These are phyloP conservation scores for Protaetia brevitarsis DNA, from an alignment of 1,140 invertebrate genomes.

Conservation along the genomic window DNA sequence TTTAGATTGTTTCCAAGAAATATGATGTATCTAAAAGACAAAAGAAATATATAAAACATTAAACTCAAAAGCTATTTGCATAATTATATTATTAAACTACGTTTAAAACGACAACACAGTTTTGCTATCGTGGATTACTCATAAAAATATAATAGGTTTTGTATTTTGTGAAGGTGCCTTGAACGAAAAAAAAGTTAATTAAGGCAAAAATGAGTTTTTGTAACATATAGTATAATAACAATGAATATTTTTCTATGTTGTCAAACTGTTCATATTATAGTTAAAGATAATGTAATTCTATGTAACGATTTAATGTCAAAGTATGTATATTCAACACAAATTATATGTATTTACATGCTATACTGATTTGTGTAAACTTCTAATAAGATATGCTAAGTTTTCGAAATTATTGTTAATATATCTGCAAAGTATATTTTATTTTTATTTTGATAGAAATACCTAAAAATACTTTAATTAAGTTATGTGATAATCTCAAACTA, in stretches of 20 bases:
- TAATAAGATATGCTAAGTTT: too few relatives aligned
- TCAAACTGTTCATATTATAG: conserved; percentile 48
- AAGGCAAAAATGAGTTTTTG: conserved; percentile 47
- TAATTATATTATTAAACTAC: neutral
- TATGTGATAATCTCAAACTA: too few relatives aligned
- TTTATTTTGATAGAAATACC: neutral
- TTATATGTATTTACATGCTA: too few relatives aligned
- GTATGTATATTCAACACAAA: neutral
- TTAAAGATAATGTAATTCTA: conserved; percentile 27
- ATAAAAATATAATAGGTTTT: conserved; percentile 31
- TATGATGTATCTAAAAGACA: neutral
- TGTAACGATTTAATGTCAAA: conserved; percentile 3
- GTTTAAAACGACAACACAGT: neutral
- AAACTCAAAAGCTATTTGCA: neutral
- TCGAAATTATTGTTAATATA: neutral
- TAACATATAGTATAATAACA: conserved; percentile 47
- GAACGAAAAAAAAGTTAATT: conserved; percentile 41
- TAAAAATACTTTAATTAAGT: too few relatives aligned
- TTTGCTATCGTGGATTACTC: conserved; percentile 37
- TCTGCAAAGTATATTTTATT: conserved; percentile 1
- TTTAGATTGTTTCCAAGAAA: neutral
- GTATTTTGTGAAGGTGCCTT: conserved; percentile 48
- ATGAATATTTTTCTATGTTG: conserved; percentile 51
- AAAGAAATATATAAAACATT: neutral
- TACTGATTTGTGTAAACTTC: too few relatives aligned